These are phyloP conservation scores for Brachyrhaphis roseni DNA, from an alignment of 2,797 vertebrate species.

Conservation along the genomic window DNA sequence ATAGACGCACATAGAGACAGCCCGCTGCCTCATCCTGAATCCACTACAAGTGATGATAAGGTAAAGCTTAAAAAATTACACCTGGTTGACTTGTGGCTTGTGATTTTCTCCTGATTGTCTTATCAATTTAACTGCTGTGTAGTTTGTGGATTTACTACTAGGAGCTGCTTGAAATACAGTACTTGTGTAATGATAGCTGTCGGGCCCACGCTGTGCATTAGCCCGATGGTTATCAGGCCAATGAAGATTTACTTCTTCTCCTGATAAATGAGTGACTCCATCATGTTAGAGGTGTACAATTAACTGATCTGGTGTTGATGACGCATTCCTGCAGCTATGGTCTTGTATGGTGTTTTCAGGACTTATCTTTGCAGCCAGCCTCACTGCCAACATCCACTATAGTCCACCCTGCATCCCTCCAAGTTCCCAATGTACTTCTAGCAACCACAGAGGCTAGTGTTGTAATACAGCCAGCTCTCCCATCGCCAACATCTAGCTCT, in stretches of 20 bases:
- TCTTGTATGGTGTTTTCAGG: conserved; percentile 89
- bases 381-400: conserved; percentile 96
- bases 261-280: conserved; percentile 16
- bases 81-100: conserved; percentile 2
- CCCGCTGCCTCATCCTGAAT: conserved; percentile 97
- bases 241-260: conserved; percentile 15
- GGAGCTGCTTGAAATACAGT: conserved; percentile 1
- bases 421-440: conserved; percentile 98
- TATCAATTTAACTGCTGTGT: conserved; percentile 5
- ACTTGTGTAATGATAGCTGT: conserved; percentile 14
- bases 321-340: conserved; percentile 74
- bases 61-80: conserved; percentile 67
- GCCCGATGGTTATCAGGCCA: neutral
- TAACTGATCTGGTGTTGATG: conserved; percentile 46
- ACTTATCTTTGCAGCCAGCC: conserved; percentile 92
- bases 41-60: conserved; percentile 97
- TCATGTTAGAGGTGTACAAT: conserved; percentile 18
- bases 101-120: conserved; percentile 16
- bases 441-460: conserved; percentile 97
- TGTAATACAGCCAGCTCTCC: conserved; percentile 98
- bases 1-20: conserved; percentile 92
- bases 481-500: conserved; percentile 98
- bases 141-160: conserved; percentile 17
- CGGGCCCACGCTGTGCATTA: conserved; percentile 7
- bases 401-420: conserved; percentile 96